Evolutionary conservation across 2,797 vertebrate species (phyloP).

Genomic region (Microctenopoma stevenorrisi): DNA sequence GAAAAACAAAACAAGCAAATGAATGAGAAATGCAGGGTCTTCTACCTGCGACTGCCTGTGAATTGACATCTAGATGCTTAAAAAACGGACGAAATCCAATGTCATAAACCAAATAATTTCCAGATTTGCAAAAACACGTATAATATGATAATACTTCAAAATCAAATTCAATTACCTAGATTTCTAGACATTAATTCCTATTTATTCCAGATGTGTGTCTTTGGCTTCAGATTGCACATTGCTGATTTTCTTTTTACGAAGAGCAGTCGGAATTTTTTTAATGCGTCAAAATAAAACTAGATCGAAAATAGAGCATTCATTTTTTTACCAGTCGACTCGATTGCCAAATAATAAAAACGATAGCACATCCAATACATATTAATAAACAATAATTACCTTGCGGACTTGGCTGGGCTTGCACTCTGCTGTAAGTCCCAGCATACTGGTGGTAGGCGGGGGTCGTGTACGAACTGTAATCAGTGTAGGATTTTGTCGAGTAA

Average conservation of each 20-base stretch:
- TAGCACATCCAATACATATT: no score
- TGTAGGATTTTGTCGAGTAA: slow-evolving; percentile 94
- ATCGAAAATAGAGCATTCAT: neutral
- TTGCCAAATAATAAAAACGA: neutral
- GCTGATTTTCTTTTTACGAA: neutral
- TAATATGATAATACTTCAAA: neutral
- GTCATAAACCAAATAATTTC: neutral
- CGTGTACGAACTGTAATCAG: slow-evolving; percentile 92
- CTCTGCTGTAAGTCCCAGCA: slow-evolving; percentile 93
- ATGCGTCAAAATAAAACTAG: neutral
- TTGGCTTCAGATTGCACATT: neutral
- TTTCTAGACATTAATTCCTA: neutral
- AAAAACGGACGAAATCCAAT: neutral
- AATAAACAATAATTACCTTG: slow-evolving; percentile 84
- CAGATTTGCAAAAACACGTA: neutral
- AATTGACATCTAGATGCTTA: neutral
- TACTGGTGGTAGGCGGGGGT: slow-evolving; percentile 95
- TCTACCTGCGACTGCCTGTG: neutral
- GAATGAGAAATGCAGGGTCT: neutral
- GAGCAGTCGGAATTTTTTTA: neutral
- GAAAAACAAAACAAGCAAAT: slow-evolving; percentile 9
- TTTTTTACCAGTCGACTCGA: neutral
- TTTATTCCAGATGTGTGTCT: neutral
- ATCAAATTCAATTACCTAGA: neutral
- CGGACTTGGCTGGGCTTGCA: slow-evolving; percentile 89